These are phyloP conservation scores for Ophioninae sp. DNA, from an alignment of 2,888 invertebrate species.

Conservation along the genomic window DNA sequence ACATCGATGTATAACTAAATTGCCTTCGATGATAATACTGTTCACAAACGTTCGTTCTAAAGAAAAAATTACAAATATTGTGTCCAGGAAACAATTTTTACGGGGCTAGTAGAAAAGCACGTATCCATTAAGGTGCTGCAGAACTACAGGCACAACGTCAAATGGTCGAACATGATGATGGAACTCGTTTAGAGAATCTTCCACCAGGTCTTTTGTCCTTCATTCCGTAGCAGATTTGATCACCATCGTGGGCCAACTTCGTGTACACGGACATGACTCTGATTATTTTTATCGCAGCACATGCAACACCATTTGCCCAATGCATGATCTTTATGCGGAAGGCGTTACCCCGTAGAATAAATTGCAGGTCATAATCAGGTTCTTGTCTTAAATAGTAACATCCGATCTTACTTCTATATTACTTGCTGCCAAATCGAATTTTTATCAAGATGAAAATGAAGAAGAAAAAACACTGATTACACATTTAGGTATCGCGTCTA, in stretches of 20 bases:
- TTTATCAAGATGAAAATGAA: not conserved
- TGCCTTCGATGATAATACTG: conserved; percentile 63
- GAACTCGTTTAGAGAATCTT: not conserved
- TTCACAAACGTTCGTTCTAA: conserved; percentile 57
- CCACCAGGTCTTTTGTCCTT: not conserved
- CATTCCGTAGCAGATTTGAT: not conserved
- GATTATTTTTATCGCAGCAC: not conserved
- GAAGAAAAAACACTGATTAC: not conserved
- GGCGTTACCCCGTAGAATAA: not conserved
- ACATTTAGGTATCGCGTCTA: not conserved
- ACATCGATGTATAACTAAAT: conserved; percentile 49
- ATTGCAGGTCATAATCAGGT: not conserved
- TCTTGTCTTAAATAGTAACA: not conserved
- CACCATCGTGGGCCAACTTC: not conserved
- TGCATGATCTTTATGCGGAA: not conserved
- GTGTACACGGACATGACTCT: not conserved
- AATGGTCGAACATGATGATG: too few species aligned
- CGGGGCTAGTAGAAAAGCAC: conserved; percentile 15
- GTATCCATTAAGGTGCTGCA: conserved; percentile 12
- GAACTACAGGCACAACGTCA: not conserved
- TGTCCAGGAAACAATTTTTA: conserved; percentile 38
- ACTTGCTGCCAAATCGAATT: not conserved
- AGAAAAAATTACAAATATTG: conserved; percentile 30
- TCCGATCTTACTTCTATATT: not conserved
- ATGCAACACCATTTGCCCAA: not conserved